These are phyloP conservation scores for Abscondita cerata DNA, from an alignment of 2,888 invertebrate genomes.

Conservation along the genomic window DNA sequence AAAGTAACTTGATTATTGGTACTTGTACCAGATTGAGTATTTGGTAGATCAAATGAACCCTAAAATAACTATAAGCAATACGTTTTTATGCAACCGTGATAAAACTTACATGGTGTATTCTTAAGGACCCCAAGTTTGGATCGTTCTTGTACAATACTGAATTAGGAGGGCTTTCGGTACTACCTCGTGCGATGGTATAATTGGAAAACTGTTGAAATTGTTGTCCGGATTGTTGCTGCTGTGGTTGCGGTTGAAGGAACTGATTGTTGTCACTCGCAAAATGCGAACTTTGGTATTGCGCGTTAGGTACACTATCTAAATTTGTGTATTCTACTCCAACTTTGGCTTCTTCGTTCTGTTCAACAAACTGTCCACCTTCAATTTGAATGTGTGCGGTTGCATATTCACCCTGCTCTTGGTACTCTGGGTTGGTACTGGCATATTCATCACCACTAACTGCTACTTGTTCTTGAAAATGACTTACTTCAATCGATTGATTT, in stretches of 20 bases:
- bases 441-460: constrained; percentile 22
- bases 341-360: constrained; percentile 31
- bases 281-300: constrained; percentile 52
- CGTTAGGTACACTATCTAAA: constrained; percentile 68
- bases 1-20: constrained; percentile 66
- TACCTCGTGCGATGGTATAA: constrained; percentile 32
- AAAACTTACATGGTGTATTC: constrained; percentile 51
- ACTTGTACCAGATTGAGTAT: constrained; percentile 56
- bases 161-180: constrained; percentile 62
- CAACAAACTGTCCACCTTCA: constrained; percentile 25
- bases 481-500: constrained; percentile 32
- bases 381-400: constrained; percentile 53
- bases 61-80: too few relatives aligned
- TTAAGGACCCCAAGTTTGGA: constrained; percentile 71
- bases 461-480: constrained; percentile 24
- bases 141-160: constrained; percentile 69
- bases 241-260: constrained; percentile 46
- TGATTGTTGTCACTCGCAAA: constrained; percentile 44
- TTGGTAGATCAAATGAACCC: constrained; percentile 61
- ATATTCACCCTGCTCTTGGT: constrained; percentile 56
- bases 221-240: constrained; percentile 44
- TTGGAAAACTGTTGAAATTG: constrained; percentile 47
- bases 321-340: constrained; percentile 65
- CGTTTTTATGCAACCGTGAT: too few relatives aligned
- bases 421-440: constrained; percentile 51